Percentiles rank a stretch among this genome's conserved stretches.
Evolutionary conservation across 1,140 invertebrate genomes (phyloP).

Genomic region (Asobara japonica): DNA sequence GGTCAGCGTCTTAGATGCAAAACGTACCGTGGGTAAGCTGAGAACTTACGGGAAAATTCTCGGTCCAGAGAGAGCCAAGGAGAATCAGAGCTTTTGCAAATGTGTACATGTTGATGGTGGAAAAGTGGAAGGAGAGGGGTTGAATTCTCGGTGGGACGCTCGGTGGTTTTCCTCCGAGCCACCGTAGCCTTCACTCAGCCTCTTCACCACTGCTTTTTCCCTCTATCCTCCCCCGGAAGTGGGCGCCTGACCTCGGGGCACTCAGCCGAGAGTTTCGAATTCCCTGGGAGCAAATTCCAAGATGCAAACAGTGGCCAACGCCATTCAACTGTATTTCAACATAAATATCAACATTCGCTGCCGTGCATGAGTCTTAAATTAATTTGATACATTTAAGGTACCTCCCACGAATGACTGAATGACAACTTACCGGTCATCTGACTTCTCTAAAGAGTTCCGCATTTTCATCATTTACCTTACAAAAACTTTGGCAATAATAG

Average conservation of each 20-base stretch:
- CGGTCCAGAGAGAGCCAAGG: not conserved
- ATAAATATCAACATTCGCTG: not conserved
- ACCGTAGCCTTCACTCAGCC: not conserved
- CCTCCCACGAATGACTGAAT: too few species aligned
- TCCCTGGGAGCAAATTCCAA: slow-evolving; percentile 18
- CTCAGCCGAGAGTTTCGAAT: slow-evolving; percentile 23
- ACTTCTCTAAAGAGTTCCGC: too few species aligned
- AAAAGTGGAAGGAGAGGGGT: not conserved
- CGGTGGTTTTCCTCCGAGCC: slow-evolving; percentile 22
- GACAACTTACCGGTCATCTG: too few species aligned
- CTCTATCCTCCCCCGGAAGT: slow-evolving; percentile 19
- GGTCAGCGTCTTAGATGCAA: slow-evolving; percentile 53
- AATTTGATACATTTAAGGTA: not conserved
- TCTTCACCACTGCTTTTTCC: not conserved
- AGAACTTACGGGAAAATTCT: slow-evolving; percentile 15
- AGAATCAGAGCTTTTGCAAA: slow-evolving; percentile 6
- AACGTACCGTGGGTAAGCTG: slow-evolving; percentile 51
- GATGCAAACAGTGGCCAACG: slow-evolving; percentile 24
- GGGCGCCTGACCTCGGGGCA: slow-evolving; percentile 23
- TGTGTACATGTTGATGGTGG: not conserved
- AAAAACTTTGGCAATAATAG: too few species aligned
- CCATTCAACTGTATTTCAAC: not conserved
- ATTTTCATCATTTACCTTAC: too few species aligned
- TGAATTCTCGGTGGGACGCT: slow-evolving; percentile 16
- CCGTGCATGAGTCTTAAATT: too few species aligned